Evolutionary conservation across 2,113 vertebrate genomes (phyloP), one percentile per base, ranked within the genome.

Genomic region (Calypte anna): DNA sequence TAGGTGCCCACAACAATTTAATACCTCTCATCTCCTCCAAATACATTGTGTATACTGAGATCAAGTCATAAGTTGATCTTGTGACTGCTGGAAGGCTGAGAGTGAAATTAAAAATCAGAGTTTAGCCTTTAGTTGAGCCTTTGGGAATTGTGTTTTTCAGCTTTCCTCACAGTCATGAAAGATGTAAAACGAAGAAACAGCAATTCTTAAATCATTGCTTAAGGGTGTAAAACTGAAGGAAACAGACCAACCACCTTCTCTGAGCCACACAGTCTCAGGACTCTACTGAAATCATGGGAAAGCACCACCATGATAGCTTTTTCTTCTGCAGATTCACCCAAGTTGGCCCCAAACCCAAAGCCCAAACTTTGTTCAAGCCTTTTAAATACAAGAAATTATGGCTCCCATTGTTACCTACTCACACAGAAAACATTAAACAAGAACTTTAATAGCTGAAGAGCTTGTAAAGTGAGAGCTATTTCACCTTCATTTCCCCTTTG

Each of bases 11-110:
- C 76, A 84, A 94, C 63, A 94, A 93, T 59, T 38, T 92, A 81
- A 69, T 24, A 61, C 62, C 85, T 94, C 76, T 62, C 80, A 90
- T 74, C 85, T 79, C 68, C 91, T 87, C 79, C 88, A 90, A 86
- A 86, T 87, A 72, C 36, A 87, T 82, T 86, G 90, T 92, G 86
- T 90, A 96, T 78, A 86, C 86, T 57, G 83, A 92, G 88, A 93
- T 82, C 91, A 90, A 94, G 91, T 90, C 92, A 96, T 72, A 86
- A 92, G 90, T 20, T 77, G 73, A 86, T 96, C 95, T 95, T 95
- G 93, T 95, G 94, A 96, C 94, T 95, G 83, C 91, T 95, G 88
- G 86, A 96, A 96, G 61, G 92, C 95, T 81, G 14, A 88, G 76
- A 94, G 44, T 48, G 48, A 93, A 90, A 92, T 92, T 81, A 94